These are phyloP conservation scores for Champsocephalus esox DNA, from an alignment of 2,797 vertebrate species.

Conservation along the genomic window DNA sequence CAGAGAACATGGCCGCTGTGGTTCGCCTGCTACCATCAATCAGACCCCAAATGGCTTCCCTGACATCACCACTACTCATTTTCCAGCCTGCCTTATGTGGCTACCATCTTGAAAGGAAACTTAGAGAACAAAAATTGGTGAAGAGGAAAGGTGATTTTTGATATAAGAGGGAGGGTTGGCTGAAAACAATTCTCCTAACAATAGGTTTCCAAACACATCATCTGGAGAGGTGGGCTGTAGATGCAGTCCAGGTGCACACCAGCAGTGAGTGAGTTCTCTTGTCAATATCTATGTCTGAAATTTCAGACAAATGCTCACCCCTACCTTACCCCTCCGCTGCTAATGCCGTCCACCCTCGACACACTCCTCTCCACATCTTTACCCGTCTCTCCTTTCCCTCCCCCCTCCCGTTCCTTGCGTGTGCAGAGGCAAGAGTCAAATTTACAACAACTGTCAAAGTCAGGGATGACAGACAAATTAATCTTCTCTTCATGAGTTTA, in stretches of 20 bases:
- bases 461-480: conserved; percentile 96
- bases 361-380: conserved; percentile 70
- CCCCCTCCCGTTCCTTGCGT: conserved; percentile 56
- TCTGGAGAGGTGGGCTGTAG: conserved; percentile 67
- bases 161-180: conserved; percentile 38
- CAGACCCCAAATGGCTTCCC: conserved; percentile 83
- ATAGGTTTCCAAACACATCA: conserved; percentile 79
- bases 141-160: conserved; percentile 52
- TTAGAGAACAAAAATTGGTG: conserved; percentile 27
- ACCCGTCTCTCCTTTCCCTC: conserved; percentile 55
- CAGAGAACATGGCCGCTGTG: conserved; percentile 79
- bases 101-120: conserved; percentile 82
- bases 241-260: conserved; percentile 79
- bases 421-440: conserved; percentile 90
- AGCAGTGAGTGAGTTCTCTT: conserved; percentile 64
- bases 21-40: conserved; percentile 86
- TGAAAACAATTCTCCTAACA: conserved; percentile 80
- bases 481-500: conserved; percentile 98
- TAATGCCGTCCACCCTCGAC: conserved; percentile 62
- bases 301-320: conserved; percentile 68
- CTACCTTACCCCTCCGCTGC: conserved; percentile 62
- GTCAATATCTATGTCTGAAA: conserved; percentile 78
- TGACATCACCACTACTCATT: conserved; percentile 83
- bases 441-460: conserved; percentile 98
- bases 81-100: conserved; percentile 78